Evolutionary conservation across 2,888 invertebrate genomes (phyloP).

Genomic region (Hyles lineata): DNA sequence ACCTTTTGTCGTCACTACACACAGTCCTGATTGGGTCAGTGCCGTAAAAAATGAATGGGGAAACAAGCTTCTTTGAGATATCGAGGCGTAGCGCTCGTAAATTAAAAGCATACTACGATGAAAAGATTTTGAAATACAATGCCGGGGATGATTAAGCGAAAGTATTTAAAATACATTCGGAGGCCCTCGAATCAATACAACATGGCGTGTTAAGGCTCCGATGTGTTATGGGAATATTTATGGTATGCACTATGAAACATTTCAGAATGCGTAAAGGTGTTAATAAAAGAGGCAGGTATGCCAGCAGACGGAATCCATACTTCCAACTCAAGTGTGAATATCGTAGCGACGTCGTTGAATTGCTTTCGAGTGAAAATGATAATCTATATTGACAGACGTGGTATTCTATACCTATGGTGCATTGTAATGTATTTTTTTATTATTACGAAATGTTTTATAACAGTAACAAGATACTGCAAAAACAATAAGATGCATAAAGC

Average conservation of each 20-base stretch:
- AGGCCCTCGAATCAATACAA: slow-evolving; percentile 33
- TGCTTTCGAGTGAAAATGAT: too few species aligned
- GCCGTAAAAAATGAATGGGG: slow-evolving; percentile 24
- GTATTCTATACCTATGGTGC: too few species aligned
- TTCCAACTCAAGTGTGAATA: too few species aligned
- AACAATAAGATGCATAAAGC: too few species aligned
- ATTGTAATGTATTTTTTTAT: too few species aligned
- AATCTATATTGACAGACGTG: too few species aligned
- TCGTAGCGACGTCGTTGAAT: too few species aligned
- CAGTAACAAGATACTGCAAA: too few species aligned
- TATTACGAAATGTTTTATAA: too few species aligned
- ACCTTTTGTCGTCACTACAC: slow-evolving; percentile 5
- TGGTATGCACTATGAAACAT: not conserved
- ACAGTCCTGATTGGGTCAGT: slow-evolving; percentile 22
- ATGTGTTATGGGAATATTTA: not conserved
- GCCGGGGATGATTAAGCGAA: slow-evolving; percentile 37
- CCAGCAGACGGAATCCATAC: too few species aligned
- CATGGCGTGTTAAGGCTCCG: slow-evolving; percentile 33
- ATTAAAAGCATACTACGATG: slow-evolving; percentile 38
- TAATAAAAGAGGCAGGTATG: too few species aligned
- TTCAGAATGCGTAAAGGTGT: too few species aligned
- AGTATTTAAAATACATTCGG: slow-evolving; percentile 35
- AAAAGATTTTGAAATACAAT: slow-evolving; percentile 35
- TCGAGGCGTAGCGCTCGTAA: slow-evolving; percentile 32
- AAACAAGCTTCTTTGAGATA: slow-evolving; percentile 29